A percentile compares a stretch with the other conserved stretches of the same genome.
Evolutionary conservation across 2,113 vertebrate genomes (phyloP).

Genomic region (Corythoichthys intestinalis): DNA sequence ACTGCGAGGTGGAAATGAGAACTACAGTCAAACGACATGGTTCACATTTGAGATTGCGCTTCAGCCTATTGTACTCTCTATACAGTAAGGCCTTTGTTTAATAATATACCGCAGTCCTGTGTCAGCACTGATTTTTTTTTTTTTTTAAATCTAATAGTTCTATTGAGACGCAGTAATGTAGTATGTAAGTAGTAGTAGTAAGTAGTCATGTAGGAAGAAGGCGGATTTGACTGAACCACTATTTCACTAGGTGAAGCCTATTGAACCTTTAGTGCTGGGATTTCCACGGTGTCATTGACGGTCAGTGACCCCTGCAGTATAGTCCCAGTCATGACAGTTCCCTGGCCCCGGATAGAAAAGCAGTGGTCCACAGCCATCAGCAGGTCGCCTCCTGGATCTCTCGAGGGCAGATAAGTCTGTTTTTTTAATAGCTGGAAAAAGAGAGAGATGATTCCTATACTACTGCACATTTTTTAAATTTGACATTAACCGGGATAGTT

Average conservation of each 20-base stretch:
- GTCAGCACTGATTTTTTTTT: too few species aligned
- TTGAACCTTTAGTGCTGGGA: slow-evolving; percentile 89
- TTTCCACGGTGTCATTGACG: slow-evolving; percentile 91
- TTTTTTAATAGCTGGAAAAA: slow-evolving; percentile 82
- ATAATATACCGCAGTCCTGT: too few species aligned
- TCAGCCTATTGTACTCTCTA: neutral
- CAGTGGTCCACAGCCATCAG: slow-evolving; percentile 98
- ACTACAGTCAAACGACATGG: slow-evolving; percentile 22
- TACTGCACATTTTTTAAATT: neutral
- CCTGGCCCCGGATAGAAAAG: slow-evolving; percentile 96
- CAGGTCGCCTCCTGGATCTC: slow-evolving; percentile 85
- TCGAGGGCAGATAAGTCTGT: slow-evolving; percentile 84
- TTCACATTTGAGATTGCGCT: neutral
- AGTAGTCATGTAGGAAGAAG: too few species aligned
- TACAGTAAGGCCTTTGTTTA: too few species aligned
- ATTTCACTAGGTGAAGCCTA: neutral
- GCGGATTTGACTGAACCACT: neutral
- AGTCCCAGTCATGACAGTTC: slow-evolving; percentile 97
- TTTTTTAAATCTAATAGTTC: too few species aligned
- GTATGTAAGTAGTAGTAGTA: too few species aligned
- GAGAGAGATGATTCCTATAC: slow-evolving; percentile 7
- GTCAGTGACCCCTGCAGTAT: slow-evolving; percentile 89
- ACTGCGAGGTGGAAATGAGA: slow-evolving; percentile 47
- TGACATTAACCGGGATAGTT: too few species aligned
- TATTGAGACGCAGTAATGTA: too few species aligned